A percentile compares a stretch with the other conserved stretches of the same genome.
Evolutionary conservation across 2,797 vertebrate genomes (phyloP).

Genomic region (Holocentrus rufus): DNA sequence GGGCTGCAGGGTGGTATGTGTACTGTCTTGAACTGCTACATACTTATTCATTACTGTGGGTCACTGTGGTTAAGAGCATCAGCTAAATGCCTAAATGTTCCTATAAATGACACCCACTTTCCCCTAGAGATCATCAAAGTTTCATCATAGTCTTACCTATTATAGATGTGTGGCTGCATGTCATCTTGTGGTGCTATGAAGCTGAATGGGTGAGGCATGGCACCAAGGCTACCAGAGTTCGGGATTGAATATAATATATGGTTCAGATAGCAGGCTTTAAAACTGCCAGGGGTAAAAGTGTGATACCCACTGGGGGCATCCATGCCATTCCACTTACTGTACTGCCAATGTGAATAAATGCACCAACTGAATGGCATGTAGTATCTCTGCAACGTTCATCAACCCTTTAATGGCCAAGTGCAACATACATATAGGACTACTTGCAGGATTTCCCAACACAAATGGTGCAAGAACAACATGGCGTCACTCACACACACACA

Average conservation of each 20-base stretch:
- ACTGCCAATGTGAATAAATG: slow-evolving; percentile 1
- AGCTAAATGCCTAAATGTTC: not conserved
- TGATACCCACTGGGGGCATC: slow-evolving; percentile 10
- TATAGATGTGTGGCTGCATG: not conserved
- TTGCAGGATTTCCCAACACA: not conserved
- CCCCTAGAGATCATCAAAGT: not conserved
- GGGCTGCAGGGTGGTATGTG: too few species aligned
- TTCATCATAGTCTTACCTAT: not conserved
- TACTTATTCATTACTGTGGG: too few species aligned
- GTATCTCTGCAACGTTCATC: not conserved
- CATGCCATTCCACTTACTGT: slow-evolving; percentile 2
- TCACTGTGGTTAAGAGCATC: not conserved
- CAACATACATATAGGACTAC: not conserved
- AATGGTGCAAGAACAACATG: not conserved
- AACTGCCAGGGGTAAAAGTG: not conserved
- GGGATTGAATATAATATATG: slow-evolving; percentile 3
- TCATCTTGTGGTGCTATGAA: not conserved
- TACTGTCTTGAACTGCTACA: too few species aligned
- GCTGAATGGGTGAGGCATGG: not conserved
- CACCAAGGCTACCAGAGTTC: slow-evolving; percentile 25
- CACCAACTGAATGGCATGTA: not conserved
- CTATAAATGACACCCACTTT: not conserved
- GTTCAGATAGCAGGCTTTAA: slow-evolving; percentile 9
- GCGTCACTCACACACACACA: not conserved
- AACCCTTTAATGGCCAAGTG: not conserved